These are phyloP conservation scores for Rafetus swinhoei DNA, from an alignment of 2,113 vertebrate species.

Conservation along the genomic window DNA sequence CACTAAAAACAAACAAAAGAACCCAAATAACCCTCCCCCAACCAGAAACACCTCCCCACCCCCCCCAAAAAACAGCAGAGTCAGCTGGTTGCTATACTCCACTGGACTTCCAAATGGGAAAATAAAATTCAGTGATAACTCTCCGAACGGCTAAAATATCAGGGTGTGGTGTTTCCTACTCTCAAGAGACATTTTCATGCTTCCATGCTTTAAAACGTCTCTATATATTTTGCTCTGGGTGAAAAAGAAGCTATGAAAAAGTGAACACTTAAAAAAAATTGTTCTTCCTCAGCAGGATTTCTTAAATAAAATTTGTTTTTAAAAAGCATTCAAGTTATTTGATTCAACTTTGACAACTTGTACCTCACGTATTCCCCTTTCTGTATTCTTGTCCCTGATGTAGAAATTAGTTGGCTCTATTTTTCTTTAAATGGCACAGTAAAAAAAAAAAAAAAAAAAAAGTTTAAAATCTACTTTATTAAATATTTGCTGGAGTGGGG, in stretches of 20 bases:
- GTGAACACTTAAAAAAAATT: neutral
- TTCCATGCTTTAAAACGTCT: neutral
- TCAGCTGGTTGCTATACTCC: neutral
- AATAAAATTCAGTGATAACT: neutral
- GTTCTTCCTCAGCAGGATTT: conserved; percentile 27
- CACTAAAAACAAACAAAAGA: neutral
- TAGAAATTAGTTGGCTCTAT: neutral
- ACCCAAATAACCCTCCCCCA: neutral
- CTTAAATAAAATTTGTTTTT: neutral
- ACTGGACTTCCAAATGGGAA: neutral
- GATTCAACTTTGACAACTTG: neutral
- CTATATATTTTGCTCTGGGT: neutral
- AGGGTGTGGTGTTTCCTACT: neutral
- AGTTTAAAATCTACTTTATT: neutral
- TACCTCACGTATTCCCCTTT: conserved; percentile 10
- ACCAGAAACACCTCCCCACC: neutral
- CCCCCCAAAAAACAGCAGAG: neutral
- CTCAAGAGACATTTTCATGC: conserved; percentile 8
- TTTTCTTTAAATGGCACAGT: neutral
- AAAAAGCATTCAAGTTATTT: neutral
- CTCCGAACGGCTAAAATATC: neutral
- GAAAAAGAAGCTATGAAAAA: neutral
- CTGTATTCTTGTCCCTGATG: neutral
- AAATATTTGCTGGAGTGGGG: neutral
- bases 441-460: neutral